Evolutionary conservation across 2,797 vertebrate genomes (phyloP).

Genomic region (Tarsius wallacei): DNA sequence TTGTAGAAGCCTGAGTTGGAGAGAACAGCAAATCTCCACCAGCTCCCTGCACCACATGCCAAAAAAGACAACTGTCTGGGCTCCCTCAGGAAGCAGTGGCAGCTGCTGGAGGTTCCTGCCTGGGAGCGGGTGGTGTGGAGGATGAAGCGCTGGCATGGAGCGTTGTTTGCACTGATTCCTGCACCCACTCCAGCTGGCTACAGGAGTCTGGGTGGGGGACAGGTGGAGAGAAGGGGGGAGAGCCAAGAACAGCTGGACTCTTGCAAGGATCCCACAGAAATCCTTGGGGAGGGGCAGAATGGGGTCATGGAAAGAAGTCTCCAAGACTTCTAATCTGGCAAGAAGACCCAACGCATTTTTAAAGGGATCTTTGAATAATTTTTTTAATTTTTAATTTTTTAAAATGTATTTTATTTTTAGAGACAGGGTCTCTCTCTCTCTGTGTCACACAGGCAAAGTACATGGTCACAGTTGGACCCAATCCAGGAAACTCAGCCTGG

Average conservation of each 20-base stretch:
- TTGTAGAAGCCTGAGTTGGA: neutral
- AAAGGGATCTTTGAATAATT: too few species aligned
- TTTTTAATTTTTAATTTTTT: too few species aligned
- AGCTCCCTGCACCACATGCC: neutral
- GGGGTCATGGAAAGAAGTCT: too few species aligned
- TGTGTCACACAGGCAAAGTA: too few species aligned
- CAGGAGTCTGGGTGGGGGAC: neutral
- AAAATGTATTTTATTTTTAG: too few species aligned
- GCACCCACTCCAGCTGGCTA: slow-evolving; percentile 37
- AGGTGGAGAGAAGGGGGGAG: slow-evolving; percentile 32
- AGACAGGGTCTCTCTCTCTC: too few species aligned
- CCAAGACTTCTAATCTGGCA: too few species aligned
- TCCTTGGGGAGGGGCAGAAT: too few species aligned
- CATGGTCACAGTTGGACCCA: neutral
- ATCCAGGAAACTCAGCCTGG: neutral
- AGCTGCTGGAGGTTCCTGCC: slow-evolving; percentile 69
- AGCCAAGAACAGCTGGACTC: slow-evolving; percentile 69
- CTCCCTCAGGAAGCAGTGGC: slow-evolving; percentile 18
- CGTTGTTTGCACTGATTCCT: neutral
- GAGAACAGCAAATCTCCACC: slow-evolving; percentile 12
- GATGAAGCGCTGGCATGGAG: neutral
- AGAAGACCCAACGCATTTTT: too few species aligned
- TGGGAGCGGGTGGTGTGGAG: slow-evolving; percentile 34
- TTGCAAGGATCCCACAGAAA: neutral
- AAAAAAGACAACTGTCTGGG: slow-evolving; percentile 63